Percentiles rank a stretch among this genome's conserved stretches.
phyloP scores from a whole-genome alignment of 2,113 vertebrate species.

The Cryptoleucopteryx plumbea region DNA sequence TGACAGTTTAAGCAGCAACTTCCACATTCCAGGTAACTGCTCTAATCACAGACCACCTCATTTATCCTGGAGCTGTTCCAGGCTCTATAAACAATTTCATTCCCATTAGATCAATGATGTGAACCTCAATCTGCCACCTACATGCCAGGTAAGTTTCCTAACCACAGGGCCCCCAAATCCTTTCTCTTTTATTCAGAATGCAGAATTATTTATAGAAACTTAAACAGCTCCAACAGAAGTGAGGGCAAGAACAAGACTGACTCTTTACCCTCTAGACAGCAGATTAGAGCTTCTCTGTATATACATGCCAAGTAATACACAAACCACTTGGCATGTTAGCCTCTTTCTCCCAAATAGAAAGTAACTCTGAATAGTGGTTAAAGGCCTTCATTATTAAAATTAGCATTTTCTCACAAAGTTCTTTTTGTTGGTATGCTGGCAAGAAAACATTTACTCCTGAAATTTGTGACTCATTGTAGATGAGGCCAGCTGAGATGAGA shows the following conservation, averaged over 20 bases:
- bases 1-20: neutral
- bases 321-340: neutral
- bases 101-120: neutral
- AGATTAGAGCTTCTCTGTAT: neutral
- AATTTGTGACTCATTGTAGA: neutral
- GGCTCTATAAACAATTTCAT: neutral
- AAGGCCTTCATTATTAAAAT: neutral
- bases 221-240: neutral
- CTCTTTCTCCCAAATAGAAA: neutral
- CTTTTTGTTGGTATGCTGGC: neutral
- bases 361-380: neutral
- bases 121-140: conserved; percentile 3
- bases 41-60: neutral
- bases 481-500: neutral
- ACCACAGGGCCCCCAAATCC: neutral
- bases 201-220: neutral
- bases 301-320: neutral
- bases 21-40: neutral
- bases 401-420: neutral
- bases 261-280: neutral
- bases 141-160: neutral
- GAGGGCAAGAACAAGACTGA: neutral
- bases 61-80: conserved; percentile 7
- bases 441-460: neutral
- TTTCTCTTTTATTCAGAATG: neutral